phyloP scores from a whole-genome alignment of 2,797 vertebrate species.

The Heteromormyrus szaboi region DNA sequence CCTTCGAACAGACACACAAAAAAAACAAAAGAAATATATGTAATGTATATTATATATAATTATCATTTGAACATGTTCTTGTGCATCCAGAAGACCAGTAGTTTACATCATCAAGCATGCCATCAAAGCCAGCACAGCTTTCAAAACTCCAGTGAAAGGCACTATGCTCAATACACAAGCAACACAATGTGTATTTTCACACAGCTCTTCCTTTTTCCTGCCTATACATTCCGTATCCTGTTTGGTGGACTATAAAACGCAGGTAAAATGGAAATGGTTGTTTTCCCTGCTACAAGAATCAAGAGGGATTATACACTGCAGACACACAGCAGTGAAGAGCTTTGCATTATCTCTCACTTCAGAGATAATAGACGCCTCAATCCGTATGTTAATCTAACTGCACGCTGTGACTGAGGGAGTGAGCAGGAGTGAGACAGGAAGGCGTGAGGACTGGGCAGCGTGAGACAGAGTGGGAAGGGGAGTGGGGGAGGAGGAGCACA shows the following conservation, averaged over 20 bases:
- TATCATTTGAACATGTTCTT: not conserved
- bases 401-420: not conserved
- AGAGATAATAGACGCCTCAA: not conserved
- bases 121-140: not conserved
- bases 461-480: not conserved
- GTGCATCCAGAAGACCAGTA: conserved; percentile 1
- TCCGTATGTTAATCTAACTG: not conserved
- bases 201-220: not conserved
- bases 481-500: not conserved
- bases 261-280: not conserved
- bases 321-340: not conserved
- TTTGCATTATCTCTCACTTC: not conserved
- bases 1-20: not conserved
- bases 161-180: not conserved
- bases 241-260: not conserved
- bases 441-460: not conserved
- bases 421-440: conserved; percentile 16
- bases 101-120: not conserved
- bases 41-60: not conserved
- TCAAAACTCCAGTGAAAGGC: not conserved
- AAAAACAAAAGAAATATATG: not conserved
- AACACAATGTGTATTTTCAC: not conserved
- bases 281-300: not conserved
- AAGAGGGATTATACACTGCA: not conserved
- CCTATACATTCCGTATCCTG: not conserved